These are phyloP conservation scores for Cephonodes hylas DNA, from an alignment of 2,888 invertebrate species.

Conservation along the genomic window DNA sequence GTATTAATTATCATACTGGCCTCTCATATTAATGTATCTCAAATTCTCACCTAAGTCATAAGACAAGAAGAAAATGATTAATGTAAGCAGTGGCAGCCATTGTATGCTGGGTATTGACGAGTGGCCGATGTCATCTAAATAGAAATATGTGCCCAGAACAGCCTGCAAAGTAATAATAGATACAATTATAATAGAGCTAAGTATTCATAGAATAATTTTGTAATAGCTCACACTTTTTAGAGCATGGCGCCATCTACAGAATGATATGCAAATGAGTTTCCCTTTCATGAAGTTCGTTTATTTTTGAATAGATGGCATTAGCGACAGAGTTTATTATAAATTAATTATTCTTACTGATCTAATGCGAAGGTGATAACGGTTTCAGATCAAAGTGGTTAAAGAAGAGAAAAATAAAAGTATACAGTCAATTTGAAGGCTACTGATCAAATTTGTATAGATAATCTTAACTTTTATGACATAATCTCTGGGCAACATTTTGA, in stretches of 20 bases:
- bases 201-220: too few relatives aligned
- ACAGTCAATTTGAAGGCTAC: too few relatives aligned
- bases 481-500: too few relatives aligned
- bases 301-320: background rate
- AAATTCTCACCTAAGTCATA: constrained; percentile 43
- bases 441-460: too few relatives aligned
- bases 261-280: background rate
- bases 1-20: background rate
- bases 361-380: too few relatives aligned
- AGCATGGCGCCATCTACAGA: background rate
- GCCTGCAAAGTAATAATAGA: constrained; percentile 35
- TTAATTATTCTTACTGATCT: background rate
- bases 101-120: constrained; percentile 24
- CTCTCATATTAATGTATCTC: background rate
- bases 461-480: background rate
- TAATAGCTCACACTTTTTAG: too few relatives aligned
- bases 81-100: constrained; percentile 44
- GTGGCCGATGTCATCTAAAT: constrained; percentile 26
- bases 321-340: background rate
- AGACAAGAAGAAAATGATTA: constrained; percentile 43
- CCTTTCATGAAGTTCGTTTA: background rate
- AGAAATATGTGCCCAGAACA: constrained; percentile 45
- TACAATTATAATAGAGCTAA: too few relatives aligned
- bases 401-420: too few relatives aligned
- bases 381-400: too few relatives aligned